Conservation (phyloP, 2,888 invertebrate genomes). For the Zele albiditarsus region DNA sequence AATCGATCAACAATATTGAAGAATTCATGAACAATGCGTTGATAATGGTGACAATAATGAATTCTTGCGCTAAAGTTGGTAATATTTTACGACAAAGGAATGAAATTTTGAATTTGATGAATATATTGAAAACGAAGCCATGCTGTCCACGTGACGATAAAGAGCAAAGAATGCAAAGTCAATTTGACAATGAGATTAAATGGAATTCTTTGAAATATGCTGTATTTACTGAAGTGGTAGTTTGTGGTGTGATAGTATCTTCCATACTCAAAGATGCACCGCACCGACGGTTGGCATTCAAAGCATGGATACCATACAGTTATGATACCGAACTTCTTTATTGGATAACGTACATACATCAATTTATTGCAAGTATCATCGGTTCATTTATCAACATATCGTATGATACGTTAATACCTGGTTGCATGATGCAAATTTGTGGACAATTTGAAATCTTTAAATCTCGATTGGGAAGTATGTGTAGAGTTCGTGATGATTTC, state of each 20-base stretch:
- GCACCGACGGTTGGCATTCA: constrained; percentile 45
- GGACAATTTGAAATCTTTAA: constrained; percentile 50
- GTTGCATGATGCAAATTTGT: constrained; percentile 49
- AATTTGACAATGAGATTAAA: constrained; percentile 14
- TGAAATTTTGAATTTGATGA: constrained; percentile 14
- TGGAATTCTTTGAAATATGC: constrained; percentile 5
- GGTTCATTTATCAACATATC: constrained; percentile 41
- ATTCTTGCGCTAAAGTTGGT: constrained; percentile 9
- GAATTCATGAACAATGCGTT: constrained; percentile 21
- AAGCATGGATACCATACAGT: constrained; percentile 51
- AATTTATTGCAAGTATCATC: constrained; percentile 13
- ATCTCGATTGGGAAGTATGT: constrained; percentile 31
- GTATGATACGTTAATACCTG: constrained; percentile 51
- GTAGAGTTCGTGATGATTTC: neutral
- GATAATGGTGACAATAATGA: constrained; percentile 19
- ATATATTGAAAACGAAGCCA: neutral
- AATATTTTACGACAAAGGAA: constrained; percentile 11
- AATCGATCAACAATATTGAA: neutral
- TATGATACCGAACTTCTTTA: constrained; percentile 40
- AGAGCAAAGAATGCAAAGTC: constrained; percentile 13
- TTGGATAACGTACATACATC: constrained; percentile 42
- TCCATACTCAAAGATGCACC: constrained; percentile 38
- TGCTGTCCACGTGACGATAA: constrained; percentile 2
- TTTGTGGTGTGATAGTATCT: constrained; percentile 18
- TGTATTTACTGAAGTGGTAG: constrained; percentile 22